Conservation (phyloP, 2,888 invertebrate genomes). For the Eupithecia insigniata region DNA sequence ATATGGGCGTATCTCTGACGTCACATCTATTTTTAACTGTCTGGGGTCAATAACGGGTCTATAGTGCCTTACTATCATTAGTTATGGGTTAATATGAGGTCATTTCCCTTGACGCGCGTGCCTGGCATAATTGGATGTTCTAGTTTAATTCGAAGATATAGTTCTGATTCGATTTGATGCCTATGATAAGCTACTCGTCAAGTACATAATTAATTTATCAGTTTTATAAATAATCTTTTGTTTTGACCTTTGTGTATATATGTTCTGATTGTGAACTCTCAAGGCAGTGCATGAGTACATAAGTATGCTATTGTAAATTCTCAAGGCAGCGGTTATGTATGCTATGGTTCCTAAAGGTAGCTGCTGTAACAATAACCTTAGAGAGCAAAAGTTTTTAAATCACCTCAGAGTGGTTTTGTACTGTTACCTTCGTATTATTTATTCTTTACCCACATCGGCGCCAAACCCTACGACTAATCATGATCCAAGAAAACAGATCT, state of each 20-base stretch:
- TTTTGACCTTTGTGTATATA: neutral
- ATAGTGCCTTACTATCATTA: constrained; percentile 13
- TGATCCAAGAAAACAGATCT: no score
- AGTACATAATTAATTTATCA: neutral
- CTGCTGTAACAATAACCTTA: neutral
- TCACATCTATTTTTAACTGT: constrained; percentile 34
- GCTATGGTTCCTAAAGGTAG: neutral
- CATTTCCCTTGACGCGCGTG: constrained; percentile 44
- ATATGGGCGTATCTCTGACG: constrained; percentile 31
- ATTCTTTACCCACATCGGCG: no score
- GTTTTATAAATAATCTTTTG: neutral
- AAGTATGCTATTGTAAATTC: neutral
- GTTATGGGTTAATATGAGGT: constrained; percentile 47
- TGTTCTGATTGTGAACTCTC: neutral
- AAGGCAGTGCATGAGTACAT: neutral
- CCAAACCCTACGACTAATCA: no score
- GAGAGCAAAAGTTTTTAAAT: neutral
- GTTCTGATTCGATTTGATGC: neutral
- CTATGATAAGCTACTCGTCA: neutral
- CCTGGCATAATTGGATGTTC: constrained; percentile 15
- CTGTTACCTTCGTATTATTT: no score
- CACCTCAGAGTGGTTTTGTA: no score
- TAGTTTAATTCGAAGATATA: neutral
- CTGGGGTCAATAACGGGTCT: constrained; percentile 37
- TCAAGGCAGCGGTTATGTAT: neutral